Conservation (phyloP, 2,113 vertebrate species). For the Python bivittatus region DNA sequence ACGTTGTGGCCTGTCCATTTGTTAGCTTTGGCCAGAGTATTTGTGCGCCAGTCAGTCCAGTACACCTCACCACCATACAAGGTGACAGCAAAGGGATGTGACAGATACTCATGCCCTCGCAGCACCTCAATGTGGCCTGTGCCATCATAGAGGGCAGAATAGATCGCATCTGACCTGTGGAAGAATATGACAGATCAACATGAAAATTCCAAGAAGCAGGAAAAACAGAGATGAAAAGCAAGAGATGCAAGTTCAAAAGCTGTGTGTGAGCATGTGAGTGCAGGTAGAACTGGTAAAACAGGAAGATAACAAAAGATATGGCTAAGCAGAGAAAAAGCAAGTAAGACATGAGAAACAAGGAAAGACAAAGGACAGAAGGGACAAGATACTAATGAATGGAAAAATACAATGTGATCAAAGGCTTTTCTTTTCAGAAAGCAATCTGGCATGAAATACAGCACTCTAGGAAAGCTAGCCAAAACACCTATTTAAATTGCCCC, state of each 20-base stretch:
- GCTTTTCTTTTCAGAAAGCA: neutral
- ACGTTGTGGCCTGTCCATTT: constrained; percentile 98
- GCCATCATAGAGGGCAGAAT: constrained; percentile 92
- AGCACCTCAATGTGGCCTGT: constrained; percentile 96
- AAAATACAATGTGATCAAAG: neutral
- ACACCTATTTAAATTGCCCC: neutral
- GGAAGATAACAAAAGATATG: neutral
- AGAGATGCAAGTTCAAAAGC: neutral
- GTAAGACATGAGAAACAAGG: neutral
- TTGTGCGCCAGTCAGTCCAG: constrained; percentile 98
- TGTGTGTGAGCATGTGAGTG: neutral
- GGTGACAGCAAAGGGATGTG: constrained; percentile 94
- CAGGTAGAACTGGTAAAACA: neutral
- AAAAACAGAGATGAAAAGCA: neutral
- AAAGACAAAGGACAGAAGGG: neutral
- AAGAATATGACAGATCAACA: neutral
- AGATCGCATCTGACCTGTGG: constrained; percentile 93
- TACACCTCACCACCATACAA: constrained; percentile 96
- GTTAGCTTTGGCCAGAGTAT: constrained; percentile 96
- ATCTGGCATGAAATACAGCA: neutral
- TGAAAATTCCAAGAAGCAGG: neutral
- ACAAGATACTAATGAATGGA: neutral
- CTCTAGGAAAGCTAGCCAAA: neutral
- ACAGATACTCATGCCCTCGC: constrained; percentile 93
- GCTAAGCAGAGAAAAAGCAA: neutral